Conservation (phyloP, 2,113 vertebrate genomes). For the Piaya cayana region DNA sequence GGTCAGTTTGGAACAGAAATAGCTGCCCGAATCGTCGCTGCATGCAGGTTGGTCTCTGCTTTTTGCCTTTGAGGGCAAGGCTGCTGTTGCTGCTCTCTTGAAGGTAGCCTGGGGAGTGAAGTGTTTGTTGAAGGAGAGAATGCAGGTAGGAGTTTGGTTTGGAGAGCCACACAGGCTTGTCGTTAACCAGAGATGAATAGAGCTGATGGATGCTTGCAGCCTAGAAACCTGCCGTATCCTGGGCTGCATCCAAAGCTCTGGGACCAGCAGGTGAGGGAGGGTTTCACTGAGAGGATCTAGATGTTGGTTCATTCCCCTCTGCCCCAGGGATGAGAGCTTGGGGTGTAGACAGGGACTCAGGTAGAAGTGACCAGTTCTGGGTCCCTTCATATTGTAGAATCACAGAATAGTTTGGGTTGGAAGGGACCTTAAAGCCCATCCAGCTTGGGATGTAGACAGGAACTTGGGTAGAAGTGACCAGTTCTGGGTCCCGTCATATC, state of each 20-base stretch:
- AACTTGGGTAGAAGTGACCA: rapidly evolving
- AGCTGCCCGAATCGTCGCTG: not conserved
- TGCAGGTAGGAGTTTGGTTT: not conserved
- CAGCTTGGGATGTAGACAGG: rapidly evolving
- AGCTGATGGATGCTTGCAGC: not conserved
- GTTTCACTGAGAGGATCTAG: not conserved
- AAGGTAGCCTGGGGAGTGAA: not conserved
- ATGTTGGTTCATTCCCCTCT: not conserved
- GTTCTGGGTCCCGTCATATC: not conserved
- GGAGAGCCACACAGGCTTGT: not conserved
- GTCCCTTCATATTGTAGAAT: too few relatives aligned
- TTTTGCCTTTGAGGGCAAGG: not conserved
- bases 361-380: not conserved
- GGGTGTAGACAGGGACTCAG: not conserved
- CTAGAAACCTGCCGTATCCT: too few relatives aligned
- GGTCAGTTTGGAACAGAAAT: not conserved
- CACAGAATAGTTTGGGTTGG: too few relatives aligned
- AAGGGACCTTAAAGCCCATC: too few relatives aligned
- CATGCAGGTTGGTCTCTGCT: not conserved
- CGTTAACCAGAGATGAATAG: not conserved
- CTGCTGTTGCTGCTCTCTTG: not conserved
- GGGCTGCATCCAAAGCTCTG: too few relatives aligned
- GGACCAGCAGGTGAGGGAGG: too few relatives aligned
- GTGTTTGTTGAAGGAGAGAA: not conserved
- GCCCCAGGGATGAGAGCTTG: rapidly evolving